Evolutionary conservation across 2,888 invertebrate genomes (phyloP), one percentile per base, ranked within the genome.

Genomic region (Oscheius sp.): DNA sequence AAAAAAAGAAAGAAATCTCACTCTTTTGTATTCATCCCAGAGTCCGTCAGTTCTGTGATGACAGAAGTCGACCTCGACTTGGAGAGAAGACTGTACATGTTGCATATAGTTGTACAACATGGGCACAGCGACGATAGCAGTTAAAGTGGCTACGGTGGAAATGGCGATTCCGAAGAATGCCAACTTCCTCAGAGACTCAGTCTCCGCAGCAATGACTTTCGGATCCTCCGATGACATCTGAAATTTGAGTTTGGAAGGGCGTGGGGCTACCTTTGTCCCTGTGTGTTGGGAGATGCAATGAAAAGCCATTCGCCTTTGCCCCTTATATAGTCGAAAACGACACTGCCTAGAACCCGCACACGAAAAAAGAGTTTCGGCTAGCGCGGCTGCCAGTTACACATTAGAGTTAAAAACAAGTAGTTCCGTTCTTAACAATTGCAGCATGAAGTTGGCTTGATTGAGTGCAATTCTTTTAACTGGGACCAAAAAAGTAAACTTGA

Each of bases 61-160:
- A 64, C 80, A 80, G 75, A 79, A 77, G 39, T 77, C 72, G 46
- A 83, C 73, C 73, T 84, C 84, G 23, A 74, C 79, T 65, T 83
- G 82, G 53, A 86, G 80, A n/a, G 82, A 76, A 8, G 83, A 79
- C 69, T 85, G 85, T 17, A 86, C 82, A 69, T 80, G 78, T 52
- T 84, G 84, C 74, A 85, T 80, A 79, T 86, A 86, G 69, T 79
- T 84, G 80, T 84, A 86, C 33, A 86, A 75, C 82, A 85, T 83
- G 17, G 86, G 86, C 34, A 86, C 76, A 61, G 81, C 78, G 27
- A 86, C 75, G 66, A 83, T 82, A 48, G 84, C 84, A 12, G 83
- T 81, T 29, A 84, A 65, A 29, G 82, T 83, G 65, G 86, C 84
- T 12, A 65, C 65, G 17, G 61, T 61, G n/a, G 61, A 61, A 31